Evolutionary conservation across 1,140 invertebrate genomes (phyloP).

Genomic region (Cyphomyrmex costatus): DNA sequence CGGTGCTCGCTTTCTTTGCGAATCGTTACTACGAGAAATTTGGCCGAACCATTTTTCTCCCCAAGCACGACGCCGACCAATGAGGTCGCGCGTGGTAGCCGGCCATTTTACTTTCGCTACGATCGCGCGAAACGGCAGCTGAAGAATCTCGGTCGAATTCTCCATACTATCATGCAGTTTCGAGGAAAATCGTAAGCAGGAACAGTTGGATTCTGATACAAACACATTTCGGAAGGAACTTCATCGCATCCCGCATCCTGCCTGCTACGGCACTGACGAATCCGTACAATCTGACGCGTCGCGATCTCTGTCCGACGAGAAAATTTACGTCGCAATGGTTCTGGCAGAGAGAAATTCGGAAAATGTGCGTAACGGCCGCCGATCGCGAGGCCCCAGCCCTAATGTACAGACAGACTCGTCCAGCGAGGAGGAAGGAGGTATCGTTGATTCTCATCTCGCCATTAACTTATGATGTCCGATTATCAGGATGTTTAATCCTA

Average conservation of each 20-base stretch:
- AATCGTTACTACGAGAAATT: background rate
- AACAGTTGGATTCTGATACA: background rate
- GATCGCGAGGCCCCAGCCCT: constrained; percentile 95
- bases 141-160: background rate
- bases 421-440: constrained; percentile 94
- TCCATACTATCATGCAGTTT: constrained; percentile 15
- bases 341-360: constrained; percentile 94
- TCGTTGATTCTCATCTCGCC: constrained; percentile 51
- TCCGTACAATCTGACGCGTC: background rate
- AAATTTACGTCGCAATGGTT: constrained; percentile 89
- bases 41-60: background rate
- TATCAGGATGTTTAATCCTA: background rate
- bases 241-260: background rate
- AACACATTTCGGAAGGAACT: background rate
- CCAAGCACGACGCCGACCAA: constrained; percentile 72
- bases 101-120: constrained; percentile 84
- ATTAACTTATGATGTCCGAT: background rate
- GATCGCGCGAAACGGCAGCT: constrained; percentile 77
- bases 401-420: constrained; percentile 94
- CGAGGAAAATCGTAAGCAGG: background rate
- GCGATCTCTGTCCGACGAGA: background rate
- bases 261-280: background rate
- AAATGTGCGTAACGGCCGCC: constrained; percentile 93
- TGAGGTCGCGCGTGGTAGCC: constrained; percentile 61
- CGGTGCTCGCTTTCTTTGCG: background rate